These are phyloP conservation scores for Beaufortia kweichowensis DNA, from an alignment of 2,113 vertebrate species.

Conservation along the genomic window DNA sequence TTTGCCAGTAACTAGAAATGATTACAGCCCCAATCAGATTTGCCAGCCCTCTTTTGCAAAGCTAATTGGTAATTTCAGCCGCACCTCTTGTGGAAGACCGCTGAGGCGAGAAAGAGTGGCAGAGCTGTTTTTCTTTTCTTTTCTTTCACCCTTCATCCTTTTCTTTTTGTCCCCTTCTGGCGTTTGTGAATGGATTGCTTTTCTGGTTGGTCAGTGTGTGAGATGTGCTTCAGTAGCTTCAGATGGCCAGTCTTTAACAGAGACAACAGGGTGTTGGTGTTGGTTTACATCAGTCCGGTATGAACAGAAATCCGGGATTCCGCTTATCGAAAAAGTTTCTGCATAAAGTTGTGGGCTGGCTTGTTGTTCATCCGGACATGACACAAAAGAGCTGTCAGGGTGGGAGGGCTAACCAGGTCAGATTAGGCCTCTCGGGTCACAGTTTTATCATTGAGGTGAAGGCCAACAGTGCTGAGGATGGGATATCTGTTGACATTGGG, in stretches of 20 bases:
- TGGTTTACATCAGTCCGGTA: conserved; percentile 70
- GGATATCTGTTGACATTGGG: neutral
- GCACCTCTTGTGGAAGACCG: conserved; percentile 79
- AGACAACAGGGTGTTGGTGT: conserved; percentile 69
- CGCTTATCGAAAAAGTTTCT: neutral
- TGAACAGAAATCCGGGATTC: conserved; percentile 62
- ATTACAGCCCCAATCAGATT: conserved; percentile 82
- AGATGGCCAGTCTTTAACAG: conserved; percentile 65
- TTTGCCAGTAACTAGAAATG: conserved; percentile 77
- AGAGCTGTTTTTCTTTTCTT: conserved; percentile 82
- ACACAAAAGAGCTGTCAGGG: conserved; percentile 42
- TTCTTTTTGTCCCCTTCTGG: conserved; percentile 51
- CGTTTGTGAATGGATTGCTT: conserved; percentile 79
- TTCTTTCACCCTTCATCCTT: conserved; percentile 26
- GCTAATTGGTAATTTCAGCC: conserved; percentile 90
- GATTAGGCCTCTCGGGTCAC: conserved; percentile 8
- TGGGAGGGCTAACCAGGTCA: conserved; percentile 14
- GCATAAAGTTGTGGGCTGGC: conserved; percentile 2
- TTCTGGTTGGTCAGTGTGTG: conserved; percentile 67
- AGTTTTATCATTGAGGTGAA: conserved; percentile 3
- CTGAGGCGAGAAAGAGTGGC: conserved; percentile 67
- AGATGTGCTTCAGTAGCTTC: conserved; percentile 75
- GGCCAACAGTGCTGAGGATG: neutral
- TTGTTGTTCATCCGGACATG: conserved; percentile 30
- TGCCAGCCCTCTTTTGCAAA: conserved; percentile 80